phyloP scores from a whole-genome alignment of 2,888 invertebrate genomes.

The Drosophila seclusa region DNA sequence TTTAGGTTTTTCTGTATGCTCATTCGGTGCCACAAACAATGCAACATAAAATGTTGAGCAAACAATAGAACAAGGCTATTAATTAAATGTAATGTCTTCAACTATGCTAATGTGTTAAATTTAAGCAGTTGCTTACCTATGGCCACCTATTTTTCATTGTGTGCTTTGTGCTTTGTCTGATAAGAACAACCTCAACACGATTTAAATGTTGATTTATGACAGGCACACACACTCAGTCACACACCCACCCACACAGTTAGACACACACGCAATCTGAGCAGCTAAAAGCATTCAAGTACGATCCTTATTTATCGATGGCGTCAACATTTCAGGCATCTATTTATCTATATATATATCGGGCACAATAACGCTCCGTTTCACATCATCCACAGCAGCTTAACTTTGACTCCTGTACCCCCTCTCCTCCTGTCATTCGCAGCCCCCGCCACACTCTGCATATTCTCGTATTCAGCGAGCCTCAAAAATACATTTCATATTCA shows the following conservation, averaged over 20 bases:
- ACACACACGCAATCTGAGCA: conserved; percentile 34
- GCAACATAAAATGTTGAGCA: not conserved
- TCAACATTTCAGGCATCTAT: conserved; percentile 32
- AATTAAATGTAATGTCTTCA: conserved; percentile 24
- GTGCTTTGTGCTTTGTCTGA: conserved; percentile 30
- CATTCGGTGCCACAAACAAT: not conserved
- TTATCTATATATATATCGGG: not conserved
- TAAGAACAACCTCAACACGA: conserved; percentile 50
- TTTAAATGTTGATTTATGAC: conserved; percentile 76
- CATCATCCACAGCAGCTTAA: conserved; percentile 44
- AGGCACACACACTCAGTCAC: conserved; percentile 25
- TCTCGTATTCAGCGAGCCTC: conserved; percentile 1
- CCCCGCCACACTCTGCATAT: not conserved
- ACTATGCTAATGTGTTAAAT: not conserved
- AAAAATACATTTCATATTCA: conserved; percentile 67
- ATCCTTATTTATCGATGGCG: conserved; percentile 71
- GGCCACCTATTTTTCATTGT: conserved; percentile 43
- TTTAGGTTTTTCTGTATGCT: not conserved
- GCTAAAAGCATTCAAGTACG: conserved; percentile 38
- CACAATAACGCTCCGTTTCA: conserved; percentile 21
- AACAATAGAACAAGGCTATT: conserved; percentile 14
- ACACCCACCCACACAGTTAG: not conserved
- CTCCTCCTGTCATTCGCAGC: not conserved
- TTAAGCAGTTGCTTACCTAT: conserved; percentile 14
- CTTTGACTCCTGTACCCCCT: not conserved